Percentiles rank a stretch among this genome's conserved stretches.
Conservation (phyloP, 2,113 vertebrate species). For the Pelusios castaneus region DNA sequence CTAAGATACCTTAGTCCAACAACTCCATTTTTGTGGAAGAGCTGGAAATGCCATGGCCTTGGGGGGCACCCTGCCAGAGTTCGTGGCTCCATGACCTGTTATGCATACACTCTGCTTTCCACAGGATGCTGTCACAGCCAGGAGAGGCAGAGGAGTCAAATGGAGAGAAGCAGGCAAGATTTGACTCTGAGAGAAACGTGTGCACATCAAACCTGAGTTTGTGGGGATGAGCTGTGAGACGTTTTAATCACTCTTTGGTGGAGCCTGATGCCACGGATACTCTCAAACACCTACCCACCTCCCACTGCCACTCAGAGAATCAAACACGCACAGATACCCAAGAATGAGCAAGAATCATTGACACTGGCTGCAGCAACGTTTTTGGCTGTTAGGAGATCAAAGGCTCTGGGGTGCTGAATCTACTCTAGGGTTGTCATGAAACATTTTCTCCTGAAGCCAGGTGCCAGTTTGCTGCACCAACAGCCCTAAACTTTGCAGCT, state of each 20-base stretch:
- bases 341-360: not conserved
- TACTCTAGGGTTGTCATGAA: accelerated
- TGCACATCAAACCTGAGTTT: not conserved
- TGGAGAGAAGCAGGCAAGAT: not conserved
- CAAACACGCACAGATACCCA: not conserved
- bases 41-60: not conserved
- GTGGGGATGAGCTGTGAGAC: no score
- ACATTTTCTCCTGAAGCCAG: not conserved
- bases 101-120: not conserved
- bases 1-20: not conserved
- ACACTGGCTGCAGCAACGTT: not conserved
- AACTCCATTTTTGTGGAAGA: not conserved
- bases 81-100: not conserved
- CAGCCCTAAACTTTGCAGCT: accelerated
- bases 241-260: not conserved
- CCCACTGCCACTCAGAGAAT: not conserved
- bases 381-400: not conserved
- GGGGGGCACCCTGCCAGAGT: not conserved
- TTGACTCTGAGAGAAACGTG: not conserved
- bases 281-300: not conserved
- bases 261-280: not conserved
- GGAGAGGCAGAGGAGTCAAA: not conserved
- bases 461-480: not conserved
- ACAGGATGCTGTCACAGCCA: not conserved
- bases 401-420: not conserved